Percentiles rank a stretch among this genome's conserved stretches.
phyloP scores from a whole-genome alignment of 2,113 vertebrate genomes.

The Thinocorus orbignyianus region DNA sequence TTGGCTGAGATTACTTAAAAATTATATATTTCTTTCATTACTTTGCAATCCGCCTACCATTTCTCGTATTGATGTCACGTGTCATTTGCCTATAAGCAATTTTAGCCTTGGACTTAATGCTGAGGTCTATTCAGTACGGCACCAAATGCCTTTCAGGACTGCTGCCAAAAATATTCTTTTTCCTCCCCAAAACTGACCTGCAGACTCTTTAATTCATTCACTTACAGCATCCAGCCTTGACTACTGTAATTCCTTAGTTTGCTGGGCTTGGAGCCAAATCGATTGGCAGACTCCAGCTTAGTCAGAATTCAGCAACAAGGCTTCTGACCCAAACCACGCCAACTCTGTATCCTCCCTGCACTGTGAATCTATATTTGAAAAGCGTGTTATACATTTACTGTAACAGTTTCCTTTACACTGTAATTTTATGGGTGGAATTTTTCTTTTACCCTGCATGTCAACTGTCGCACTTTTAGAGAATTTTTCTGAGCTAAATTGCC shows the following conservation, averaged over 20 bases:
- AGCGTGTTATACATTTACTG: conserved; percentile 22
- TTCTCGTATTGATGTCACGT: not conserved
- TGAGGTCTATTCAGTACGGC: not conserved
- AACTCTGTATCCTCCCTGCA: conserved; percentile 7
- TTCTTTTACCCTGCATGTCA: conserved; percentile 37
- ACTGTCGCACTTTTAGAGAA: not conserved
- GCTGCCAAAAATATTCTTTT: conserved; percentile 11
- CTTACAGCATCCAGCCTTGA: not conserved
- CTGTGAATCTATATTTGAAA: conserved; percentile 33
- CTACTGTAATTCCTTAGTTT: conserved; percentile 49
- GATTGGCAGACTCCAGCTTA: conserved; percentile 27
- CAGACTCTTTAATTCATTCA: conserved; percentile 31
- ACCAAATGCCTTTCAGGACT: not conserved
- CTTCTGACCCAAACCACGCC: conserved; percentile 43
- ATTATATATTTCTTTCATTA: not conserved
- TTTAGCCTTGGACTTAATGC: not conserved
- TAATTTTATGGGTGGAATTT: conserved; percentile 61
- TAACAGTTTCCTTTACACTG: conserved; percentile 60
- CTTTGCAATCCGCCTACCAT: not conserved
- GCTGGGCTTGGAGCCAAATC: conserved; percentile 58
- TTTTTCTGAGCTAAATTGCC: conserved; percentile 38
- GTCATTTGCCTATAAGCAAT: not conserved
- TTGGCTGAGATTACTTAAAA: not conserved
- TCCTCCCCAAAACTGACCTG: conserved; percentile 27
- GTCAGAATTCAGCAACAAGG: conserved; percentile 13